Evolutionary conservation across 2,888 invertebrate genomes (phyloP).

Genomic region (Eueremaeus valkanovi): DNA sequence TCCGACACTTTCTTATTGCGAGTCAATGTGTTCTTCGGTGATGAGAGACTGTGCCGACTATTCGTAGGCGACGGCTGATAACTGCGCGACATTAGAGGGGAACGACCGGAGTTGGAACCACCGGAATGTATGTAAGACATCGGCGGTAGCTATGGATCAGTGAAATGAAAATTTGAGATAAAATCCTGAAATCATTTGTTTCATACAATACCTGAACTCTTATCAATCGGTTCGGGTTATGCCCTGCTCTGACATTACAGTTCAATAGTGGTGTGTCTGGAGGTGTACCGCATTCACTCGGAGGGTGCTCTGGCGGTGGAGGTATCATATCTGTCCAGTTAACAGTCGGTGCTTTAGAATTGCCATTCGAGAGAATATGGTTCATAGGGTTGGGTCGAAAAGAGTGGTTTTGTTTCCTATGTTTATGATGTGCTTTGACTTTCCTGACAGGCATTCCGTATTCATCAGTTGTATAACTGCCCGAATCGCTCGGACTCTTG

Average conservation of each 20-base stretch:
- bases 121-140: conserved; percentile 33
- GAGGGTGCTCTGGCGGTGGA: conserved; percentile 55
- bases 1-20: conserved; percentile 36
- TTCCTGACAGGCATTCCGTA: conserved; percentile 47
- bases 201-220: conserved; percentile 28
- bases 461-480: conserved; percentile 48
- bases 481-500: conserved; percentile 48
- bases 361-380: background rate
- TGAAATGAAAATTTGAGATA: background rate
- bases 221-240: conserved; percentile 9
- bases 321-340: conserved; percentile 53
- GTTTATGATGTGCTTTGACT: background rate
- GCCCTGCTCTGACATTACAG: conserved; percentile 19
- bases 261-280: conserved; percentile 46
- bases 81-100: conserved; percentile 43
- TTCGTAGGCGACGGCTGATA: conserved; percentile 45
- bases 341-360: conserved; percentile 50
- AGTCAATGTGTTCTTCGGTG: conserved; percentile 45
- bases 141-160: conserved; percentile 13
- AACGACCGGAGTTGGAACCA: conserved; percentile 34
- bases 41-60: conserved; percentile 44
- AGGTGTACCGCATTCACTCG: conserved; percentile 51
- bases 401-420: conserved; percentile 41
- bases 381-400: conserved; percentile 42
- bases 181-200: background rate